These are phyloP conservation scores for Anoura caudifer DNA, from an alignment of 2,113 vertebrate species.

Conservation along the genomic window DNA sequence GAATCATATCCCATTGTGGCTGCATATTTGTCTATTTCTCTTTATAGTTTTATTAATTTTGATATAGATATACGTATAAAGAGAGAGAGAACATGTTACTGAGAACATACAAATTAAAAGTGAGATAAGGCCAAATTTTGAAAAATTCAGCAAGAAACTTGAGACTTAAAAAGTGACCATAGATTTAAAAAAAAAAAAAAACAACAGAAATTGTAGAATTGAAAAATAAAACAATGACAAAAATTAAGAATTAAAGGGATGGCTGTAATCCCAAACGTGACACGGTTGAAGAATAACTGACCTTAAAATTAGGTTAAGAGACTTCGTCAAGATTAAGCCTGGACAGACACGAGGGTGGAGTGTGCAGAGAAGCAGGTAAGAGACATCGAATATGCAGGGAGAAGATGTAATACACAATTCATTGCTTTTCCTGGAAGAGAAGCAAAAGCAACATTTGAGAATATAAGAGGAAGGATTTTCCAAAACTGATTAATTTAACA, in stretches of 20 bases:
- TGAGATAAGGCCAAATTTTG: not conserved
- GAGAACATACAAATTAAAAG: not conserved
- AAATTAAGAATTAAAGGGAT: constrained; percentile 13
- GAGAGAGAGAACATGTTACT: not conserved
- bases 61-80: no score
- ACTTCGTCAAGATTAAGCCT: not conserved
- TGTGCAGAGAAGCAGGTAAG: not conserved
- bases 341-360: not conserved
- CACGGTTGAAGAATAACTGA: not conserved
- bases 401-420: not conserved
- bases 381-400: not conserved
- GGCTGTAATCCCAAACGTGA: not conserved
- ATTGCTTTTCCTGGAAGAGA: not conserved
- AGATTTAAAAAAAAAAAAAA: not conserved
- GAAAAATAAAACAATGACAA: not conserved
- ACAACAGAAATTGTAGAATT: not conserved
- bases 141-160: not conserved
- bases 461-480: not conserved
- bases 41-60: not conserved
- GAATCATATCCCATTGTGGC: not conserved
- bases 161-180: not conserved
- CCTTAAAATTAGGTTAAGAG: not conserved
- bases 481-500: constrained; percentile 28
- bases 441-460: not conserved
- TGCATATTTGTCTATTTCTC: not conserved